Percentiles rank a stretch among this genome's conserved stretches.
Conservation (phyloP, 2,113 vertebrate genomes). For the Cichladusa arquata region DNA sequence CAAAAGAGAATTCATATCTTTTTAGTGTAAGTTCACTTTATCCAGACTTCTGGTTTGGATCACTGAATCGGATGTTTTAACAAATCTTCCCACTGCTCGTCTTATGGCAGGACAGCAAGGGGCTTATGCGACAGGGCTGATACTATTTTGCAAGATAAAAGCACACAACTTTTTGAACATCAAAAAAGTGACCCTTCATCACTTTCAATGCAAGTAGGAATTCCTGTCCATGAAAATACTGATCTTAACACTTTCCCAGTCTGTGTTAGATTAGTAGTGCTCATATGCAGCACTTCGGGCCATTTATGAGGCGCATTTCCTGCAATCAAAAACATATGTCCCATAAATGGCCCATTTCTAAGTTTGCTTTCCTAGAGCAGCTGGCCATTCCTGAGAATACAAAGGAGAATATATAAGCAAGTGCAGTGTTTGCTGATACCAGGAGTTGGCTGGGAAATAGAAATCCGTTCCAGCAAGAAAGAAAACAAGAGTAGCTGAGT, state of each 20-base stretch:
- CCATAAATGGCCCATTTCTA: background rate
- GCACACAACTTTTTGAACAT: constrained; percentile 2
- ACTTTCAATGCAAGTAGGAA: constrained; percentile 19
- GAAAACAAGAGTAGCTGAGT: background rate
- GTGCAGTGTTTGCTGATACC: constrained; percentile 6
- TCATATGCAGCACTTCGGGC: constrained; percentile 31
- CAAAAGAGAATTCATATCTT: background rate
- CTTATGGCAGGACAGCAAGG: background rate
- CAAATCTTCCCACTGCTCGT: background rate
- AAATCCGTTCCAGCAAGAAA: constrained; percentile 1
- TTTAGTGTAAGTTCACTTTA: constrained; percentile 10
- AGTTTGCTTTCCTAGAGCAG: constrained; percentile 52
- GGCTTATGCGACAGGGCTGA: background rate
- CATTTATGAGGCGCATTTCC: constrained; percentile 55
- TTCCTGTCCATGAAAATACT: constrained; percentile 35
- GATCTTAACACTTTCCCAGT: constrained; percentile 30
- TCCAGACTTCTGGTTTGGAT: constrained; percentile 33
- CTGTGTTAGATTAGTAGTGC: constrained; percentile 55
- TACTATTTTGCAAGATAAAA: background rate
- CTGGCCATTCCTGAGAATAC: constrained; percentile 43
- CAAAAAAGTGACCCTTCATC: constrained; percentile 38
- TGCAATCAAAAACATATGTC: constrained; percentile 62
- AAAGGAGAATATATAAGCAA: constrained; percentile 46
- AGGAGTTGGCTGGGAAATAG: background rate
- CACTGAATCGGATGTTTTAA: background rate